These are phyloP conservation scores for Nyctereutes procyonoides DNA, from an alignment of 2,113 vertebrate genomes.

Conservation along the genomic window DNA sequence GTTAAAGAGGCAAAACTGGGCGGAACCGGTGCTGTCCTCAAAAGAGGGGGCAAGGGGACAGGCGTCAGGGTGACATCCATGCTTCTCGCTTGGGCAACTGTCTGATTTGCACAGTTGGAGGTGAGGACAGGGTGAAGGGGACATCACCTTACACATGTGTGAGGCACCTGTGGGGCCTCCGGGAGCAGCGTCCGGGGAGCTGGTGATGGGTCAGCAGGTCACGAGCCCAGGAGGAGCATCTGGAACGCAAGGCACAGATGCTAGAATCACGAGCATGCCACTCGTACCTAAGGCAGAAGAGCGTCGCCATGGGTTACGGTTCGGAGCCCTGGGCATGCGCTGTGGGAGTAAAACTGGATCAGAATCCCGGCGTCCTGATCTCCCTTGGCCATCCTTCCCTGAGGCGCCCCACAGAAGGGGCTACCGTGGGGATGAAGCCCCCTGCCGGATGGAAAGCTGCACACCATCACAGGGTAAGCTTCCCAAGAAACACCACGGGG, in stretches of 20 bases:
- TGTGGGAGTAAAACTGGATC: background rate
- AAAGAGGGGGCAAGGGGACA: background rate
- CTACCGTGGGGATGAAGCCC: background rate
- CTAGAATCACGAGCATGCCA: background rate
- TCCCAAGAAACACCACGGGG: background rate
- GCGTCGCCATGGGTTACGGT: too few species aligned
- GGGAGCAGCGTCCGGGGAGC: background rate
- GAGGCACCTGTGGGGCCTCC: background rate
- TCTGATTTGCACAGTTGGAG: background rate
- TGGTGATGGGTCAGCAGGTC: background rate
- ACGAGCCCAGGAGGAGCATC: background rate
- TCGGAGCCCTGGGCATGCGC: background rate
- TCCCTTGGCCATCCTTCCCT: background rate
- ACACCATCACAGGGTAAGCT: background rate
- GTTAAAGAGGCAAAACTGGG: background rate
- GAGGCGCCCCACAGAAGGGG: background rate
- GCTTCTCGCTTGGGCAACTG: background rate
- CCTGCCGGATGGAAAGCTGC: background rate
- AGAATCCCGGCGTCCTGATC: background rate
- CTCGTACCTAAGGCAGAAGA: background rate
- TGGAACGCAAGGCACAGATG: background rate
- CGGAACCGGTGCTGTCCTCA: background rate
- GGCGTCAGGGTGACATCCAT: background rate
- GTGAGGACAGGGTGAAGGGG: background rate
- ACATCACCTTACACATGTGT: too few species aligned